Conservation (phyloP, 1,140 invertebrate species). For the Leptopilina clavipes region DNA sequence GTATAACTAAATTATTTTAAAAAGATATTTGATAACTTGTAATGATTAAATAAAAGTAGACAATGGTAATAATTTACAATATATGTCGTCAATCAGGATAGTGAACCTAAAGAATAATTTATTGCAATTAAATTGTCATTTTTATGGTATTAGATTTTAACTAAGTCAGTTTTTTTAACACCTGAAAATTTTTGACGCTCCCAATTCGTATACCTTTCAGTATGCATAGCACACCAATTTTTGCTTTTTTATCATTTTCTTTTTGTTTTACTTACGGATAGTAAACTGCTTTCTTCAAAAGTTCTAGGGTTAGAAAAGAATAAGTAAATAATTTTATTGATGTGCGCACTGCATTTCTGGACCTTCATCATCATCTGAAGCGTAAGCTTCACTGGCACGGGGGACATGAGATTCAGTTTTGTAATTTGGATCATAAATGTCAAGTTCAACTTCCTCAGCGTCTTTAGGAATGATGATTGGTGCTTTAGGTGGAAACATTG, state of each 20-base stretch:
- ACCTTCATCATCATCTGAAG: slow-evolving; percentile 18
- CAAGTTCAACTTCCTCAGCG: slow-evolving; percentile 25
- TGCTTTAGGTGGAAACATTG: not conserved
- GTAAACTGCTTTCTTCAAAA: not conserved
- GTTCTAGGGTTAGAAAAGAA: not conserved
- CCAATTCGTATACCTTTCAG: not conserved
- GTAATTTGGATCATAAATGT: slow-evolving; percentile 12
- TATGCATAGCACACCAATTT: slow-evolving; percentile 19
- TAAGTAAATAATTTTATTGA: slow-evolving; percentile 13
- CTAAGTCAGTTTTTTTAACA: not conserved
- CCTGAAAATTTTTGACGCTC: not conserved
- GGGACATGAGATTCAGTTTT: not conserved
- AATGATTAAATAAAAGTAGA: too few relatives aligned
- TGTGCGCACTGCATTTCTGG: slow-evolving; percentile 8
- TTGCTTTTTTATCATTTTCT: not conserved
- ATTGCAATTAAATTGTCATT: slow-evolving; percentile 2
- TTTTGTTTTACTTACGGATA: not conserved
- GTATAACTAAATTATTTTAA: too few relatives aligned
- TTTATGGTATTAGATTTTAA: not conserved
- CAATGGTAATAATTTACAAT: too few relatives aligned
- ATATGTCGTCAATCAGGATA: too few relatives aligned
- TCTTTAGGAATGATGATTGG: not conserved
- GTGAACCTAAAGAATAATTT: not conserved
- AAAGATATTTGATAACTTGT: too few relatives aligned
- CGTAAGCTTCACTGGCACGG: slow-evolving; percentile 14